Conservation (phyloP, 2,888 invertebrate species). For the Phania funesta region DNA sequence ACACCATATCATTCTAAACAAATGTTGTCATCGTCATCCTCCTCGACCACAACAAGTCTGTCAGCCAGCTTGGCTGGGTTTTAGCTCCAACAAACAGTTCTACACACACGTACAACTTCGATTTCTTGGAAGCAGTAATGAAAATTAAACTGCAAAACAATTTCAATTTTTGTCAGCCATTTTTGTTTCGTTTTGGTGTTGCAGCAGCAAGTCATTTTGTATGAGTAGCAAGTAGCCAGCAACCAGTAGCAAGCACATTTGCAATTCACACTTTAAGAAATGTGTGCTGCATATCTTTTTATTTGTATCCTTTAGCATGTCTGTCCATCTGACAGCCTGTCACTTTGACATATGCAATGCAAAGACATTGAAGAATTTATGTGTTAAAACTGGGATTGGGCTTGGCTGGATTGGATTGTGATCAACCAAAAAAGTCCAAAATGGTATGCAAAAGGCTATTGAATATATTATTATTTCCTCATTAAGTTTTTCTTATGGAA, state of each 20-base stretch:
- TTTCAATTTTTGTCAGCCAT: conserved; percentile 66
- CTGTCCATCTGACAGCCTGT: conserved; percentile 49
- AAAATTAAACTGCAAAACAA: conserved; percentile 63
- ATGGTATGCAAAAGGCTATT: conserved; percentile 2
- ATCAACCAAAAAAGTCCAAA: not conserved
- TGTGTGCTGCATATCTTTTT: conserved; percentile 33
- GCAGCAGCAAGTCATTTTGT: conserved; percentile 16
- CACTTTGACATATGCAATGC: conserved; percentile 62
- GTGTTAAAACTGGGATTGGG: conserved; percentile 23
- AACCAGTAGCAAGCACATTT: conserved; percentile 36
- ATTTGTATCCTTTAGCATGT: not conserved
- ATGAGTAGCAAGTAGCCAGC: not conserved
- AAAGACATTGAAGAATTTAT: conserved; percentile 66
- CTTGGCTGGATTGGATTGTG: conserved; percentile 26
- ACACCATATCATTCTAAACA: conserved; percentile 14
- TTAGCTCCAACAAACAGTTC: conserved; percentile 25
- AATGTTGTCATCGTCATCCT: conserved; percentile 21
- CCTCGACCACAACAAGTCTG: conserved; percentile 50
- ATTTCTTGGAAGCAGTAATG: conserved; percentile 37
- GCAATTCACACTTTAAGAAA: conserved; percentile 65
- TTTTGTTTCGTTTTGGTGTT: conserved; percentile 49
- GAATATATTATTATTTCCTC: not conserved
- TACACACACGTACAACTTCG: not conserved
- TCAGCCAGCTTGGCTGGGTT: conserved; percentile 52
- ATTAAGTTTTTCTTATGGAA: not conserved